A percentile compares a stretch with the other conserved stretches of the same genome.
Conservation (phyloP, 2,888 invertebrate genomes). For the Doris montereyensis region DNA sequence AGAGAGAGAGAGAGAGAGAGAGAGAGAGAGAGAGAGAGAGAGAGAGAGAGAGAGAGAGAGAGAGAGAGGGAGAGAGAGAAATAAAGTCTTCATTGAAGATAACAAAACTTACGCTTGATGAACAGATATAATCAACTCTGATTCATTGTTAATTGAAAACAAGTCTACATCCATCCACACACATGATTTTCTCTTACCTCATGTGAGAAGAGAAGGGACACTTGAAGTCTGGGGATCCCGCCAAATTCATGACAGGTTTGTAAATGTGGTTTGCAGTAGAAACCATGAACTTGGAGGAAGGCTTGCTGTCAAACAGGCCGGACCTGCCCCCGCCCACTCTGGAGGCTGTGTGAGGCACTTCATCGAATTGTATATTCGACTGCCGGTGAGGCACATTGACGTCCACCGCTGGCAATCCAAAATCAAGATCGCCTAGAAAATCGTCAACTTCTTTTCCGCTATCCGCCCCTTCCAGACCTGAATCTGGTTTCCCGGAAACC, state of each 20-base stretch:
- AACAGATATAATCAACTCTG: too few relatives aligned
- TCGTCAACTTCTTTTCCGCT: conserved; percentile 51
- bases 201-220: conserved; percentile 63
- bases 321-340: neutral
- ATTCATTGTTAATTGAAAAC: too few relatives aligned
- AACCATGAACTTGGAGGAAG: conserved; percentile 33
- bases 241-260: conserved; percentile 64
- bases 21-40: too few relatives aligned
- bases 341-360: conserved; percentile 42
- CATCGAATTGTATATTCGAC: conserved; percentile 21
- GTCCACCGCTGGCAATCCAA: conserved; percentile 67
- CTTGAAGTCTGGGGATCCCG: conserved; percentile 65
- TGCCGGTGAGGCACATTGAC: conserved; percentile 46
- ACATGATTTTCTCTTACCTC: conserved; percentile 44
- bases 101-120: too few relatives aligned
- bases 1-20: too few relatives aligned
- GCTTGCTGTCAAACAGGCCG: conserved; percentile 10
- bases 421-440: conserved; percentile 60
- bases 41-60: too few relatives aligned
- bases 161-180: too few relatives aligned
- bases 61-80: too few relatives aligned
- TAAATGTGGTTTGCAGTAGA: conserved; percentile 59
- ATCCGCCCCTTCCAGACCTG: conserved; percentile 45
- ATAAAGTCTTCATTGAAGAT: too few relatives aligned
- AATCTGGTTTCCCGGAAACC: conserved; percentile 27